phyloP scores from a whole-genome alignment of 2,888 invertebrate species.

The Cyrtodaria siliqua region DNA sequence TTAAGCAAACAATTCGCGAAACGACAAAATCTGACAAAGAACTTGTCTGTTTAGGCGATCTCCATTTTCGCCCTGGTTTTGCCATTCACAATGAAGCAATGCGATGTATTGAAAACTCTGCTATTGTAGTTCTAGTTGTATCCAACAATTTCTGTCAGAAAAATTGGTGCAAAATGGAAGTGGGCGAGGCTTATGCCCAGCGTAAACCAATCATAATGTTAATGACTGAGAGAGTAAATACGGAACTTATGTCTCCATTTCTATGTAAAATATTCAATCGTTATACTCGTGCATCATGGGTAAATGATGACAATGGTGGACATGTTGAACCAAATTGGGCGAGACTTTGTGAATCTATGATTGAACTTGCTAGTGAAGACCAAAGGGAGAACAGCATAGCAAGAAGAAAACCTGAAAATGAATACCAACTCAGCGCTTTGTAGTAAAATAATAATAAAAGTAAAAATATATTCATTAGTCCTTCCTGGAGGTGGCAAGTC shows the following conservation, averaged over 20 bases:
- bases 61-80: constrained; percentile 18
- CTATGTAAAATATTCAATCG: constrained; percentile 24
- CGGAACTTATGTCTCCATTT: constrained; percentile 17
- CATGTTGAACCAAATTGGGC: constrained; percentile 18
- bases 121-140: constrained; percentile 20
- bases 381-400: too few species aligned
- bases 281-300: constrained; percentile 25
- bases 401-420: too few species aligned
- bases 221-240: constrained; percentile 14
- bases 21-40: constrained; percentile 5
- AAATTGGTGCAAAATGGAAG: constrained; percentile 31
- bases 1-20: constrained; percentile 6
- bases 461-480: too few species aligned
- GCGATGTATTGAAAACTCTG: constrained; percentile 30
- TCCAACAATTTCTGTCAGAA: constrained; percentile 31
- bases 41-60: constrained; percentile 20
- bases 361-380: constrained; percentile 10
- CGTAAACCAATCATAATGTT: constrained; percentile 24
- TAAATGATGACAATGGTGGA: constrained; percentile 21
- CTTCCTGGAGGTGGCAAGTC: too few species aligned
- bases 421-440: too few species aligned
- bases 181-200: constrained; percentile 18
- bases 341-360: constrained; percentile 18
- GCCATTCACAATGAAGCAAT: constrained; percentile 18
- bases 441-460: too few species aligned